Base-by-base conservation (phyloP, 2,113 vertebrate genomes). In the Ophiodon elongatus region DNA sequence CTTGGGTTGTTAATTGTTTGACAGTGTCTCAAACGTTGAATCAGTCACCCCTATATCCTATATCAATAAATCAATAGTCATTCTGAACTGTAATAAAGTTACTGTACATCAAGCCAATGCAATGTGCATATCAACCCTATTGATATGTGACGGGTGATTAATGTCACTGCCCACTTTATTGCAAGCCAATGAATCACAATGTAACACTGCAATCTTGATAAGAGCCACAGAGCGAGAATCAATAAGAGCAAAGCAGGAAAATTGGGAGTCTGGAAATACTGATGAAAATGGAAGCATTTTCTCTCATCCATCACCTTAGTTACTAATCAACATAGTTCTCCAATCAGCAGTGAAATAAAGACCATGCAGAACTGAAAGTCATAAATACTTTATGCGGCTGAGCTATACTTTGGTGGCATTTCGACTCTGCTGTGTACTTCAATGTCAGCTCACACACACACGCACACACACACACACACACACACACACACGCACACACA, bases 151-250 rank as follows among this genome's bases (percentile, higher is more conserved):
- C 62, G 74, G 73, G 76, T 95, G 91, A 95, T 95, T 94, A 92
- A 93, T 94, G 89, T 78, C 85, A 85, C 70, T 81, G 84, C 76
- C 87, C 71, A 88, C 85, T 92, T 90, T 83, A 89, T 37, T 86
- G 85, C 76, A 35, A 90, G 82, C 74, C 76, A 91, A 92, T 95
- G 88, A 92, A 93, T 91, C 92, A 90, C 70, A 5, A 60, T 69
- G 87, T 88, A 88, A 91, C 85, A 76, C 76, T 91, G 87, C 92
- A 95, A 94, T 94, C 93, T 94, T 91, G 91, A 93, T 94, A 94
- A 94, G 88, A 94, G 94, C 92, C 86, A 88, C 79, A 80, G 86
- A 90, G 88, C 82, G 79, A 73, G 70, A 90, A 93, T 95, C 94
- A 90, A 94, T 94, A 85, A 59, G 74, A 89, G 80, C 80, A 74